A percentile compares a stretch with the other conserved stretches of the same genome.
Evolutionary conservation across 64 coral and sea anemone genomes (phyloP).

Genomic region (Montipora capricornis): DNA sequence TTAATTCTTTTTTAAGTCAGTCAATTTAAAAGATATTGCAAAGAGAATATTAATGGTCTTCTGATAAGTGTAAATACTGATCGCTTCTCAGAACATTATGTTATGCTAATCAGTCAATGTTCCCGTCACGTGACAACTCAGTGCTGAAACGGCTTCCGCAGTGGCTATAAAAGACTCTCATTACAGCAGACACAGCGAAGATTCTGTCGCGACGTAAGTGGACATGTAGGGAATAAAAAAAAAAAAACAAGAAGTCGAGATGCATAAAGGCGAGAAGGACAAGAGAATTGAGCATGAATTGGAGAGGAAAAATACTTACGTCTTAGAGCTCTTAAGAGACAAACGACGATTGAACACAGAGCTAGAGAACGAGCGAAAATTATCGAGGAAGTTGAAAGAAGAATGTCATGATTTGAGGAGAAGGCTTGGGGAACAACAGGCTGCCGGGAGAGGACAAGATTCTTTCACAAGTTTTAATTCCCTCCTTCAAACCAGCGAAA

Average conservation of each 20-base stretch:
- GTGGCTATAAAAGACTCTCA: neutral
- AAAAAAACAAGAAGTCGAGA: neutral
- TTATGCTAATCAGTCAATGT: neutral
- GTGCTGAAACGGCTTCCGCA: neutral
- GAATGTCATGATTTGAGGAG: constrained; percentile 57
- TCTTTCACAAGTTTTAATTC: constrained; percentile 8
- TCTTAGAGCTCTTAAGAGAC: constrained; percentile 7
- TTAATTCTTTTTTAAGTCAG: neutral
- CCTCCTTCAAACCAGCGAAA: constrained; percentile 22
- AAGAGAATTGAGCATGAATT: constrained; percentile 14
- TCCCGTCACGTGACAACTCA: neutral
- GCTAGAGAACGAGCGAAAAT: constrained; percentile 32
- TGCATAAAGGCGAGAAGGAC: constrained; percentile 11
- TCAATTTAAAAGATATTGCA: neutral
- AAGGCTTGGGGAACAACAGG: neutral
- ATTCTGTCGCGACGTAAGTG: neutral
- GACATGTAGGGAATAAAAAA: neutral
- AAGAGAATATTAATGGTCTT: neutral
- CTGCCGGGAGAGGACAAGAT: neutral
- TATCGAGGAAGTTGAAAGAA: constrained; percentile 55
- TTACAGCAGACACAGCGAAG: neutral
- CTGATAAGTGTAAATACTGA: neutral
- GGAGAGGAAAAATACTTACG: constrained; percentile 32
- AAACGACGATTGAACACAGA: constrained; percentile 40
- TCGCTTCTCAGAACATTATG: neutral